A percentile compares a stretch with the other conserved stretches of the same genome.
phyloP scores from a whole-genome alignment of 2,113 vertebrate genomes.

The Telmatochromis brichardi region DNA sequence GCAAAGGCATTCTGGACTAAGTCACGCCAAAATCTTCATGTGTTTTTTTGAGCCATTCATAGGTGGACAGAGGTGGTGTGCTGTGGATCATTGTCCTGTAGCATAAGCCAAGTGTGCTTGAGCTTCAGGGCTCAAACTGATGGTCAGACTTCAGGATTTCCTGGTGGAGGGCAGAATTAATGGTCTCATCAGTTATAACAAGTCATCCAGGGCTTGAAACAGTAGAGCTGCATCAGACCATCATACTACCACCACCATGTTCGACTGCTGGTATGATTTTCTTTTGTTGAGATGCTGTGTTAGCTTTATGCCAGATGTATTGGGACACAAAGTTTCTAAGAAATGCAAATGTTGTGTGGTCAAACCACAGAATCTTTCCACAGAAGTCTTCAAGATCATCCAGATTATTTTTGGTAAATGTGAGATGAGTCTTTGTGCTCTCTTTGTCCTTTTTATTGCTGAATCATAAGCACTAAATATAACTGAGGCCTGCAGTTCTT shows the following conservation, averaged over 20 bases:
- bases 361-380: not conserved
- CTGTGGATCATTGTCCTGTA: not conserved
- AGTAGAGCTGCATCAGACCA: not conserved
- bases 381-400: not conserved
- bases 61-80: not conserved
- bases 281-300: not conserved
- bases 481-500: not conserved
- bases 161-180: not conserved
- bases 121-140: not conserved
- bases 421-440: not conserved
- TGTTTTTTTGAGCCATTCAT: not conserved
- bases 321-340: not conserved
- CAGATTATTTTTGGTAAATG: not conserved
- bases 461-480: not conserved
- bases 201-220: not conserved
- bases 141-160: not conserved
- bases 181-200: not conserved
- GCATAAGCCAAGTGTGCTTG: not conserved
- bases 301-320: not conserved
- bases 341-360: not conserved
- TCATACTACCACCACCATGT: not conserved
- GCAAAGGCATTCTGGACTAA: no score
- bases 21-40: not conserved
- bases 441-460: not conserved
- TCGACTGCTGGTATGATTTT: not conserved